Conservation (phyloP, 2,113 vertebrate genomes). For the Pycnonotus jocosus region DNA sequence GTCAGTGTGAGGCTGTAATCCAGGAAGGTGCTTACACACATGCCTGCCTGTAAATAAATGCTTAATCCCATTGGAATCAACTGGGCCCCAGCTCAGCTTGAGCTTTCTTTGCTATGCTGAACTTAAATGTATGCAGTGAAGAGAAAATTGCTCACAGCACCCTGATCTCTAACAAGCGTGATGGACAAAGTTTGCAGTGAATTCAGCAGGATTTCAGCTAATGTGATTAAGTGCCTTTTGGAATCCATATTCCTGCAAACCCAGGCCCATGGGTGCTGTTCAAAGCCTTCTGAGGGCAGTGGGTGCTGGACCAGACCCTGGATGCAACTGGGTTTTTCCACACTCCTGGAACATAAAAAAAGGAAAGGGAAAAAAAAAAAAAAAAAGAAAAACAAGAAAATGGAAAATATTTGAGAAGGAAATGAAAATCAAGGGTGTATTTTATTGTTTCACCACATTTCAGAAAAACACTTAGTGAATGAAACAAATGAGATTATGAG, state of each 20-base stretch:
- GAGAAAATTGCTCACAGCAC: conserved; percentile 19
- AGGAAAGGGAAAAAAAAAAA: background rate
- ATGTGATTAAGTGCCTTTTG: conserved; percentile 31
- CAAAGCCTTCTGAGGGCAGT: background rate
- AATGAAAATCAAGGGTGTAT: background rate
- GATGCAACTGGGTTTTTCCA: background rate
- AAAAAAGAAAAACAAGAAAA: background rate
- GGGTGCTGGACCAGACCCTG: background rate
- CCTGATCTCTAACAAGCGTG: background rate
- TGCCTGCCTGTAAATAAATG: conserved; percentile 60
- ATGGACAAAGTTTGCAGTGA: conserved; percentile 27
- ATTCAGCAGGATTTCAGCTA: conserved; percentile 3
- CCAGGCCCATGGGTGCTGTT: background rate
- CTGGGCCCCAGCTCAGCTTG: conserved; percentile 31
- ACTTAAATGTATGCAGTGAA: conserved; percentile 1
- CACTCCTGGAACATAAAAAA: background rate
- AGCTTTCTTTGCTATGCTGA: conserved; percentile 31
- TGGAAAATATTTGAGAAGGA: background rate
- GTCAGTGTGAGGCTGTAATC: conserved; percentile 27
- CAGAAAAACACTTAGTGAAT: conserved; percentile 9
- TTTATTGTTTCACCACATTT: conserved; percentile 33
- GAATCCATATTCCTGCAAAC: background rate
- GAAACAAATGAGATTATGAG: conserved; percentile 2
- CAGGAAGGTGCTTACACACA: conserved; percentile 52
- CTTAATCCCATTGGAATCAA: conserved; percentile 55